A percentile compares a stretch with the other conserved stretches of the same genome.
These are phyloP conservation scores for Paratrypauchen microcephalus DNA, from an alignment of 2,797 vertebrate genomes.

Conservation along the genomic window DNA sequence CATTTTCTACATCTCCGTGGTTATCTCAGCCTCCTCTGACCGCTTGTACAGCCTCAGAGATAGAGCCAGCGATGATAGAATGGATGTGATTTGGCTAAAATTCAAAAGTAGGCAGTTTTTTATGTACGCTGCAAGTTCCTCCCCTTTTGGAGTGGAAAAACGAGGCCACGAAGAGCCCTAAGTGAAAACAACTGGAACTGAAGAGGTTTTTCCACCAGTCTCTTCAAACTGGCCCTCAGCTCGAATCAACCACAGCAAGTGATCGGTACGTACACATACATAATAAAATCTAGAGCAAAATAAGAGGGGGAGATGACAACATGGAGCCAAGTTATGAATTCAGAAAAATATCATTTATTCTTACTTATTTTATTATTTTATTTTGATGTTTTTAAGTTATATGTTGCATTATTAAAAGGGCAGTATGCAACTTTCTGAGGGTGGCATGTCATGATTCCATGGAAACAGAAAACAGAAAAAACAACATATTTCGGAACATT, in stretches of 20 bases:
- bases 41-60: slow-evolving; percentile 18
- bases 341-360: neutral
- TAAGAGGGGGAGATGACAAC: neutral
- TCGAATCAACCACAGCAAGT: slow-evolving; percentile 18
- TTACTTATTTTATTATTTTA: too few relatives aligned
- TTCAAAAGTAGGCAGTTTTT: slow-evolving; percentile 1
- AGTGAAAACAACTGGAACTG: slow-evolving; percentile 78
- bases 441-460: too few relatives aligned
- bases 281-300: slow-evolving; percentile 15
- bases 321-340: neutral
- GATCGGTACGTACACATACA: slow-evolving; percentile 9
- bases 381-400: neutral
- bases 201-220: slow-evolving; percentile 64
- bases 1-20: slow-evolving; percentile 46
- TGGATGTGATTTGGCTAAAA: slow-evolving; percentile 35
- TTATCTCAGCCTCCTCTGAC: slow-evolving; percentile 36
- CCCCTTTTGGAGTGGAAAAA: slow-evolving; percentile 43
- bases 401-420: too few relatives aligned
- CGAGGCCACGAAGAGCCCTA: slow-evolving; percentile 65
- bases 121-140: slow-evolving; percentile 13
- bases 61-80: slow-evolving; percentile 23
- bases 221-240: slow-evolving; percentile 29
- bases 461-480: too few relatives aligned
- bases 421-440: too few relatives aligned
- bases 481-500: too few relatives aligned